These are phyloP conservation scores for Pangasius larnaudii DNA, from an alignment of 2,797 vertebrate genomes.

Conservation along the genomic window DNA sequence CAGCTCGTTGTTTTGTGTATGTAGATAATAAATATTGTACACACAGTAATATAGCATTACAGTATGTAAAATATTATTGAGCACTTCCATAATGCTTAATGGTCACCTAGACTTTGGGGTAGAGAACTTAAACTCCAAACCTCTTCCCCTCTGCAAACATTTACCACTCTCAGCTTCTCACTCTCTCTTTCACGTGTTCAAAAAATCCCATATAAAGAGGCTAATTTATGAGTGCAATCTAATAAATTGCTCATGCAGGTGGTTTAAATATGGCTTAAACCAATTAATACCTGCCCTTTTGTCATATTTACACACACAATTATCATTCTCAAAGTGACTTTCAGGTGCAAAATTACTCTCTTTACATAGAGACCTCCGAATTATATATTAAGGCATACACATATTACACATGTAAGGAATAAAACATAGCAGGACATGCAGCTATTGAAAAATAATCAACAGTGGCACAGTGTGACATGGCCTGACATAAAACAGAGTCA, in stretches of 20 bases:
- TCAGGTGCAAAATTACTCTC: not conserved
- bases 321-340: conserved; percentile 14
- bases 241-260: not conserved
- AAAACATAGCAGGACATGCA: not conserved
- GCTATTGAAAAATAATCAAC: not conserved
- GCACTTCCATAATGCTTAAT: too few species aligned
- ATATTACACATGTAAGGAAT: not conserved
- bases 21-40: not conserved
- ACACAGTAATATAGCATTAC: not conserved
- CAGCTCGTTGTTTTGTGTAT: not conserved
- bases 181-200: not conserved
- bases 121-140: not conserved
- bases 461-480: not conserved
- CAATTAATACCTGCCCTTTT: conserved; percentile 2
- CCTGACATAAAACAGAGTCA: not conserved
- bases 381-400: not conserved
- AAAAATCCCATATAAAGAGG: not conserved
- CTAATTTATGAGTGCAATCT: conserved; percentile 1
- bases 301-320: not conserved
- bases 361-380: not conserved
- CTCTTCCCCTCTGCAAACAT: too few species aligned
- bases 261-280: not conserved
- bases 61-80: not conserved
- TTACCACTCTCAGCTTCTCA: too few species aligned
- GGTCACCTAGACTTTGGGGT: not conserved